A percentile compares a stretch with the other conserved stretches of the same genome.
Evolutionary conservation across 1,140 invertebrate genomes (phyloP).

Genomic region (Trichoplusia ni): DNA sequence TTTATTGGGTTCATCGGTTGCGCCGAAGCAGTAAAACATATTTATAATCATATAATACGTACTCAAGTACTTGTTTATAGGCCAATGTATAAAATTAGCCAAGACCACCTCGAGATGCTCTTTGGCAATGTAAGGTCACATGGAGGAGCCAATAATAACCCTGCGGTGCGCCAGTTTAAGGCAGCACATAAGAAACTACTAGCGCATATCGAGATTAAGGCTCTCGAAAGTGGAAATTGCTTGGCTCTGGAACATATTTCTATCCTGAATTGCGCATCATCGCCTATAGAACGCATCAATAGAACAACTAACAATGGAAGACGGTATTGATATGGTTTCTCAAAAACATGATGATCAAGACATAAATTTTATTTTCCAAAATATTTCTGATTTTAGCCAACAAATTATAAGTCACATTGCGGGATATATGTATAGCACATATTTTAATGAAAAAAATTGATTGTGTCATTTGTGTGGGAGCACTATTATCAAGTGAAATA

Average conservation of each 20-base stretch:
- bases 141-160: conserved; percentile 34
- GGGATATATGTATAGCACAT: conserved; percentile 1
- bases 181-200: conserved; percentile 30
- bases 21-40: neutral
- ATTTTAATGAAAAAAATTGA: conserved; percentile 28
- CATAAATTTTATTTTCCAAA: neutral
- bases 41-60: conserved; percentile 14
- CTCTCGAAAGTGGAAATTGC: conserved; percentile 27
- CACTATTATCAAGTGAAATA: neutral
- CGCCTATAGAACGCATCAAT: conserved; percentile 10
- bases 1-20: conserved; percentile 21
- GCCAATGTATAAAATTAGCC: conserved; percentile 31
- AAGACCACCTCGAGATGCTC: conserved; percentile 39
- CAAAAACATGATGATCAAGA: neutral
- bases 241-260: conserved; percentile 25
- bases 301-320: neutral
- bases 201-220: conserved; percentile 28
- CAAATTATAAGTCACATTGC: conserved; percentile 16
- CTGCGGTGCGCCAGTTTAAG: conserved; percentile 35
- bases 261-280: conserved; percentile 23
- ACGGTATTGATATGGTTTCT: neutral
- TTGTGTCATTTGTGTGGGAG: conserved; percentile 15
- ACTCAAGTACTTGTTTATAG: conserved; percentile 5
- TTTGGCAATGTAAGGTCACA: conserved; percentile 36
- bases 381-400: conserved; percentile 9